Evolutionary conservation across 2,113 vertebrate genomes (phyloP).

Genomic region (Pelecanus crispus): DNA sequence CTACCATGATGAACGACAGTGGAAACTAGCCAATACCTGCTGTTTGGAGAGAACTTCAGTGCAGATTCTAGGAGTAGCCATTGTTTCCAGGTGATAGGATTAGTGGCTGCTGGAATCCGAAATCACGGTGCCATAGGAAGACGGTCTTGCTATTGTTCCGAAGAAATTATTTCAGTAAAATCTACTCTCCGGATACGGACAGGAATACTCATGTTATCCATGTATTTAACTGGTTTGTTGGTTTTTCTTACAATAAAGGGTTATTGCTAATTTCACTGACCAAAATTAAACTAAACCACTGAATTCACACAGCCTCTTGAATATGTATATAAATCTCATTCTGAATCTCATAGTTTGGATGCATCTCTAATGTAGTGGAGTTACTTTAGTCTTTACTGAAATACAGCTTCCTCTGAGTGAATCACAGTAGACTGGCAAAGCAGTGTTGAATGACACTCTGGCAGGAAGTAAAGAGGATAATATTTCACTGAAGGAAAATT

Average conservation of each 20-base stretch:
- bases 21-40: background rate
- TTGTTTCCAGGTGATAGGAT: background rate
- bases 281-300: background rate
- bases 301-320: background rate
- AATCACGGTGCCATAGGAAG: background rate
- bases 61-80: background rate
- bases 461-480: conserved; percentile 50
- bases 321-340: background rate
- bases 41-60: background rate
- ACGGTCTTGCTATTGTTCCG: background rate
- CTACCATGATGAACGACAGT: background rate
- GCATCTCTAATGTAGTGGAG: background rate
- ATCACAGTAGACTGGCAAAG: background rate
- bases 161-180: background rate
- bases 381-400: background rate
- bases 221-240: background rate
- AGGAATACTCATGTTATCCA: background rate
- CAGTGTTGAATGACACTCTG: conserved; percentile 12
- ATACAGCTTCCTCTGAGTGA: background rate
- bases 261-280: background rate
- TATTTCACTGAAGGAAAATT: conserved; percentile 55
- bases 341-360: background rate
- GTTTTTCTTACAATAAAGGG: background rate
- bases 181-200: background rate
- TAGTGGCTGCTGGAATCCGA: background rate